phyloP scores from a whole-genome alignment of 2,888 invertebrate genomes.

The Cantharis flavilabris region DNA sequence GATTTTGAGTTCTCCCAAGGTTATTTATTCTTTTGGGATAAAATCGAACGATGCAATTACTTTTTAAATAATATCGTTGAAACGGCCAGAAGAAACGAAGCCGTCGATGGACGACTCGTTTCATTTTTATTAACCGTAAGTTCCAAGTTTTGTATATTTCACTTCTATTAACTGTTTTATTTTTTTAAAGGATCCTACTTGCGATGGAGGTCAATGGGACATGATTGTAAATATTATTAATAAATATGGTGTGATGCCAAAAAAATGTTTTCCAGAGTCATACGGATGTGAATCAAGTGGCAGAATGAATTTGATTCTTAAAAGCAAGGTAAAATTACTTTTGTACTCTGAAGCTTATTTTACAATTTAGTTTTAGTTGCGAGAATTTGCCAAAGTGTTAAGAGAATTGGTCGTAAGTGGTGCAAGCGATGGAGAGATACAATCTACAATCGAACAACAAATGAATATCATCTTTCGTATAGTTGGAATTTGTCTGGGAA shows the following conservation, averaged over 20 bases:
- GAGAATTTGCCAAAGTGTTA: conserved; percentile 79
- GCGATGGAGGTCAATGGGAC: conserved; percentile 92
- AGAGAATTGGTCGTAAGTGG: conserved; percentile 66
- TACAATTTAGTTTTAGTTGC: conserved; percentile 59
- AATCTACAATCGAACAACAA: conserved; percentile 67
- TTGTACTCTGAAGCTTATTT: background rate
- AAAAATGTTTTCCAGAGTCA: conserved; percentile 84
- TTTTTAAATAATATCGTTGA: conserved; percentile 82
- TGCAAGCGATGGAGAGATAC: conserved; percentile 66
- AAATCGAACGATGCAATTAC: conserved; percentile 86
- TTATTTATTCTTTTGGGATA: conserved; percentile 91
- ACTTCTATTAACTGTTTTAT: background rate
- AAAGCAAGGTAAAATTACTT: conserved; percentile 69
- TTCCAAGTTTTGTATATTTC: conserved; percentile 13
- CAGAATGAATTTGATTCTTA: conserved; percentile 78
- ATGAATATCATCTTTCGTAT: conserved; percentile 79
- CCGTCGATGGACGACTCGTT: conserved; percentile 78
- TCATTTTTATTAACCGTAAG: conserved; percentile 73
- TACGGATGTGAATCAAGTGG: conserved; percentile 75
- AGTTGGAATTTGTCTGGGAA: conserved; percentile 82
- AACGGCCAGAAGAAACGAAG: conserved; percentile 73
- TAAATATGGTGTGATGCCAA: conserved; percentile 87
- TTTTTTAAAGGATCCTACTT: conserved; percentile 70
- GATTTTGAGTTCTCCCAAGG: conserved; percentile 92
- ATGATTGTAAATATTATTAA: conserved; percentile 87